Conservation (phyloP, 2,888 invertebrate genomes). For the Hypercompe scribonia region DNA sequence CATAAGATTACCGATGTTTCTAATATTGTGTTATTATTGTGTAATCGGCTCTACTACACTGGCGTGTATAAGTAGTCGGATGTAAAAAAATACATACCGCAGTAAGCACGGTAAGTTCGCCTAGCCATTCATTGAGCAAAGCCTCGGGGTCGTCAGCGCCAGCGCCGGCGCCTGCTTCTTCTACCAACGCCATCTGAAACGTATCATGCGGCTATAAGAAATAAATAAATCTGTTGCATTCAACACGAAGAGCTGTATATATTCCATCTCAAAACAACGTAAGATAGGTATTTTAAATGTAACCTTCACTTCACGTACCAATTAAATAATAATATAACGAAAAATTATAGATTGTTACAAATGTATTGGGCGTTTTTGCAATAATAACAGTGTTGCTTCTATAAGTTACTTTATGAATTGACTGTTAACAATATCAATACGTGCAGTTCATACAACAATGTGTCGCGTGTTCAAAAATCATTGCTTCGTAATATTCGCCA, state of each 20-base stretch:
- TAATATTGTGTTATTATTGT: constrained; percentile 18
- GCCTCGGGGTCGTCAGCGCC: constrained; percentile 91
- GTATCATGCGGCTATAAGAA: constrained; percentile 1
- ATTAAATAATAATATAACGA: background rate
- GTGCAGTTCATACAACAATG: background rate
- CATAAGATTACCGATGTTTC: constrained; percentile 36
- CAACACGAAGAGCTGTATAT: background rate
- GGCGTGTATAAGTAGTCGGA: background rate
- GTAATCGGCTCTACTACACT: constrained; percentile 14
- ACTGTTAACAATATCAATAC: background rate
- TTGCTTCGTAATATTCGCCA: background rate
- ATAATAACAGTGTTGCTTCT: background rate
- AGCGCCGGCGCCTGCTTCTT: constrained; percentile 86
- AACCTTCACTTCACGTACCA: background rate
- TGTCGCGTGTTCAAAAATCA: constrained; percentile 3
- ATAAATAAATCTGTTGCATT: background rate
- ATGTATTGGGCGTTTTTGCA: background rate
- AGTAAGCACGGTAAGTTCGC: constrained; percentile 91
- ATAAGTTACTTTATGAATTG: background rate
- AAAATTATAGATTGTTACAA: background rate
- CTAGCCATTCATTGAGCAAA: constrained; percentile 92
- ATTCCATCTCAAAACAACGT: no score
- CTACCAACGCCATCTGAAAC: constrained; percentile 86
- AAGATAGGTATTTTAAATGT: background rate
- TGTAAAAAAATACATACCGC: constrained; percentile 80